A percentile compares a stretch with the other conserved stretches of the same genome.
Evolutionary conservation across 2,797 vertebrate genomes (phyloP).

Genomic region (Adelosebastes latens): DNA sequence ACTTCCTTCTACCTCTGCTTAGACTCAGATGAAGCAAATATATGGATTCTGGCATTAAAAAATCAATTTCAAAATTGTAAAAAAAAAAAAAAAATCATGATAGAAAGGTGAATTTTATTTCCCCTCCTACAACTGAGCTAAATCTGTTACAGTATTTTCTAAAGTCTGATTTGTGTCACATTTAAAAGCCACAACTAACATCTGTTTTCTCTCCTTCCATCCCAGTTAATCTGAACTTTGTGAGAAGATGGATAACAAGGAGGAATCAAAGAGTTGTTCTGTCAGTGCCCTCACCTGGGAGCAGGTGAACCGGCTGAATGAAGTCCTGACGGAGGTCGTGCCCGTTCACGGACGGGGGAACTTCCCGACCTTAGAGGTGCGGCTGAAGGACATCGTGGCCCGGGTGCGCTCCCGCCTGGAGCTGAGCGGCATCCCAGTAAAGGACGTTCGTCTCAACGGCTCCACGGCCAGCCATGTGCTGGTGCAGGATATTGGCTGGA

Average conservation of each 20-base stretch:
- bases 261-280: conserved; percentile 75
- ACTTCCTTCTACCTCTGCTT: too few relatives aligned
- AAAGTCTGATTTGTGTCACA: too few relatives aligned
- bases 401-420: conserved; percentile 88
- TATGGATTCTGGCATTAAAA: too few relatives aligned
- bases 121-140: too few relatives aligned
- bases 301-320: conserved; percentile 92
- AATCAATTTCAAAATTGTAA: too few relatives aligned
- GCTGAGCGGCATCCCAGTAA: conserved; percentile 87
- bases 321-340: conserved; percentile 92
- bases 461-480: conserved; percentile 95
- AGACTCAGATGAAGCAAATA: too few relatives aligned
- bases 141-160: too few relatives aligned
- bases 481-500: conserved; percentile 94
- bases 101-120: too few relatives aligned
- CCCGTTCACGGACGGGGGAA: conserved; percentile 94
- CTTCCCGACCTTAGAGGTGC: conserved; percentile 94
- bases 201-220: neutral
- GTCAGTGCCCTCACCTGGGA: conserved; percentile 93
- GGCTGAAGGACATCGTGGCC: conserved; percentile 93
- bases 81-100: too few relatives aligned
- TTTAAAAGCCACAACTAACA: neutral
- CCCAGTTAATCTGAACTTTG: conserved; percentile 53
- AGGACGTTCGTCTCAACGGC: conserved; percentile 92
- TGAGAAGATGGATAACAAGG: conserved; percentile 73